Percentiles rank a stretch among this genome's conserved stretches.
phyloP scores from a whole-genome alignment of 1,140 invertebrate species.

The Lordiphosa collinella region DNA sequence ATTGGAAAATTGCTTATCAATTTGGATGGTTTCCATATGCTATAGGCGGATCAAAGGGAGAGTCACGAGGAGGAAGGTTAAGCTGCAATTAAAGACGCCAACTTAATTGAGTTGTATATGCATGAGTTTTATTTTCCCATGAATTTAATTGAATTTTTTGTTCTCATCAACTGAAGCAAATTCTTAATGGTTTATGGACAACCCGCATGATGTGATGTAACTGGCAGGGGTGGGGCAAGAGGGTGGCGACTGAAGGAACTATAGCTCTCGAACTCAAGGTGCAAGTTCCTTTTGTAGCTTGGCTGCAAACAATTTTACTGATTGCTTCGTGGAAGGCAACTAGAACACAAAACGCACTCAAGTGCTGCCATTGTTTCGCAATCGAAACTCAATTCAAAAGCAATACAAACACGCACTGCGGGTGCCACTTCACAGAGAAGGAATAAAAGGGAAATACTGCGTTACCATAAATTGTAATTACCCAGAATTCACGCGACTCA shows the following conservation, averaged over 20 bases:
- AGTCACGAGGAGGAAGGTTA: conserved; percentile 24
- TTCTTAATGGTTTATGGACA: conserved; percentile 16
- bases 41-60: conserved; percentile 60
- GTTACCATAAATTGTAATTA: conserved; percentile 66
- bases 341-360: conserved; percentile 34
- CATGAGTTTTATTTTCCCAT: conserved; percentile 30
- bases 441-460: conserved; percentile 39
- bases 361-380: conserved; percentile 59
- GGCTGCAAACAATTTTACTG: conserved; percentile 36
- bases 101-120: conserved; percentile 66
- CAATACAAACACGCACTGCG: conserved; percentile 73
- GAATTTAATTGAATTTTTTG: conserved; percentile 12
- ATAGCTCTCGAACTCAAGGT: conserved; percentile 26
- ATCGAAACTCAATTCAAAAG: conserved; percentile 72
- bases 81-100: conserved; percentile 55
- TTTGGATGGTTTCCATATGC: conserved; percentile 46
- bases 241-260: too few species aligned
- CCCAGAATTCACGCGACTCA: conserved; percentile 66
- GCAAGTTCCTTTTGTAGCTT: conserved; percentile 21
- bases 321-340: conserved; percentile 68
- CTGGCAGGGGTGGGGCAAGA: too few species aligned
- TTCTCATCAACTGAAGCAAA: conserved; percentile 42
- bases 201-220: conserved; percentile 28
- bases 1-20: conserved; percentile 78
- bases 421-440: conserved; percentile 58